These are phyloP conservation scores for Aphodius sticticus DNA, from an alignment of 2,888 invertebrate genomes.

Conservation along the genomic window DNA sequence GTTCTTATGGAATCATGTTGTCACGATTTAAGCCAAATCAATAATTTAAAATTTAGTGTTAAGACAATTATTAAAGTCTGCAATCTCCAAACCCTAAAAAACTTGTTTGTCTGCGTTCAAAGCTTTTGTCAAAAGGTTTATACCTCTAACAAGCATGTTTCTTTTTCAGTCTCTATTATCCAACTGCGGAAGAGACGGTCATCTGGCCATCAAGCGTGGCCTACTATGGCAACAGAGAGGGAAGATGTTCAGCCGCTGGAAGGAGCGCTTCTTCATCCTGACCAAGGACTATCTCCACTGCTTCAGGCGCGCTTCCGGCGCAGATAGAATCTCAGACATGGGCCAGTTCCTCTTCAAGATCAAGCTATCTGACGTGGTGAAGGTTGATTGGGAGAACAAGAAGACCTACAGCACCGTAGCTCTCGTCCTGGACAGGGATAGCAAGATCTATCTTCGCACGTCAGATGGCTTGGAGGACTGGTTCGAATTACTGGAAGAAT, in stretches of 20 bases:
- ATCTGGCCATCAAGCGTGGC: conserved; percentile 70
- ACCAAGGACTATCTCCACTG: conserved; percentile 73
- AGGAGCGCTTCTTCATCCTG: conserved; percentile 71
- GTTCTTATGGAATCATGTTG: no score
- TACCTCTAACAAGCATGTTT: conserved; percentile 28
- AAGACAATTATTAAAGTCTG: no score
- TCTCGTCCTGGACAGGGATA: conserved; percentile 63
- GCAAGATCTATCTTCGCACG: conserved; percentile 61
- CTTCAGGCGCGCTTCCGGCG: conserved; percentile 69
- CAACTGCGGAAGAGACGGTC: conserved; percentile 57
- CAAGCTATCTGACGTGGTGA: conserved; percentile 70
- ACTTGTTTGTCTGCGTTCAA: neutral
- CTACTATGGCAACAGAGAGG: conserved; percentile 72
- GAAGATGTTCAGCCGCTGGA: conserved; percentile 71
- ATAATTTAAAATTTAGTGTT: no score
- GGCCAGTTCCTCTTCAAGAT: conserved; percentile 73
- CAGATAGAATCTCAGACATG: conserved; percentile 69
- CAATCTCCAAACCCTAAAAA: no score
- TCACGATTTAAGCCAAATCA: no score
- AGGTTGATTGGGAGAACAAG: conserved; percentile 72
- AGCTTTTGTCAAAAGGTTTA: neutral
- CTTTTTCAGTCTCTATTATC: conserved; percentile 56
- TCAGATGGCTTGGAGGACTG: conserved; percentile 70
- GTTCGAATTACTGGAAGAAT: conserved; percentile 72
- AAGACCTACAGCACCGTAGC: conserved; percentile 70